Base-by-base conservation (phyloP, 2,888 invertebrate genomes). In the Heliconius ismenius region DNA sequence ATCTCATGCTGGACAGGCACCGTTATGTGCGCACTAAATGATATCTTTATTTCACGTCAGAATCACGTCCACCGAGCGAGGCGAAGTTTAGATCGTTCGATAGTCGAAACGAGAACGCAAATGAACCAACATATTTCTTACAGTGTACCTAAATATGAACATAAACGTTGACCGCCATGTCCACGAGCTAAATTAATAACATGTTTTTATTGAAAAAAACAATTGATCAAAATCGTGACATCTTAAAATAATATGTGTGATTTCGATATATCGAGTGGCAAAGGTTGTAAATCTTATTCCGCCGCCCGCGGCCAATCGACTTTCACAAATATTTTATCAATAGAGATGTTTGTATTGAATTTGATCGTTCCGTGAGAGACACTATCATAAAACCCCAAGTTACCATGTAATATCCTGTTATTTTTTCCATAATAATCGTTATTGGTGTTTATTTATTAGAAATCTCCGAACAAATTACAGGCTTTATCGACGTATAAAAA, bases 391-490 rank as follows among this genome's bases (percentile, higher is more conserved):
- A 92, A 87, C 88, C 89, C 88, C 86, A 83, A 82, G 83, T 84
- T 87, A 84, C 87, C 83, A 11, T 86, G 88, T 93, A 93, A 93
- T 93, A 93, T 93, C 92, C 93, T 93, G 91, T 93, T 92, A 93
- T 93, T 93, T 93, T 91, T 91, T 91, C 21, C 90, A 87, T 93
- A 94, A 94, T 93, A 93, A 93, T 93, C 91, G 91, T 93, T 93
- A 94, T 93, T 93, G 93, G 90, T 93, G 93, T 93, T 94, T 94
- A 94, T 94, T 94, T 94, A 94, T 94, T 93, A 92, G 92, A 90
- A 92, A 88, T 88, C 88, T 89, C 87, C 90, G 85, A 88, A 87
- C 92, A 94, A 94, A 94, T 94, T 94, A 94, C 89, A 93, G 93
- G 93, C 91, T 92, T 90, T 92, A 91, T 92, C 91, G 91, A 88